phyloP scores from a whole-genome alignment of 2,888 invertebrate species.

The Diarsia rubi region DNA sequence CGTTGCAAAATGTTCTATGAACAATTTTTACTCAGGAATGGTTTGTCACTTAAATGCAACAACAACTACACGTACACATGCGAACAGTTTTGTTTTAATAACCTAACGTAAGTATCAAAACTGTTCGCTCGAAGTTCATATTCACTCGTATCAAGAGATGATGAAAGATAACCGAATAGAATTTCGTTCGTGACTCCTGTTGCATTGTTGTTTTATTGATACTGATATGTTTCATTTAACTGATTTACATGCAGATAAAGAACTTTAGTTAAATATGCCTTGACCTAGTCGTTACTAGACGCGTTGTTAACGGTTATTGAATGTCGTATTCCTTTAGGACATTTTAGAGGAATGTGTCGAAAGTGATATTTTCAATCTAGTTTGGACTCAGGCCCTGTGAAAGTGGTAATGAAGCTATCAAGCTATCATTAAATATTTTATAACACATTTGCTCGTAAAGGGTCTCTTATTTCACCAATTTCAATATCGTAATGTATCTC shows the following conservation, averaged over 20 bases:
- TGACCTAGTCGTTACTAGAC: conserved; percentile 36
- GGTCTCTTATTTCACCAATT: no score
- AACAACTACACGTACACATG: no score
- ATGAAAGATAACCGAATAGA: conserved; percentile 56
- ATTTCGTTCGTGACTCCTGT: conserved; percentile 58
- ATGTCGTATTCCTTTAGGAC: neutral
- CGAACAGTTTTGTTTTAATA: no score
- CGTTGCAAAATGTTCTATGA: neutral
- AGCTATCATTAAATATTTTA: neutral
- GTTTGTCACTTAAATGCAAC: neutral
- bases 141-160: conserved; percentile 47
- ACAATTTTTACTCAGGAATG: neutral
- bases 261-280: conserved; percentile 16
- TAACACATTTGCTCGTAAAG: no score
- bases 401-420: neutral
- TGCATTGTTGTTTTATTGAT: conserved; percentile 58
- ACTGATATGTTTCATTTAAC: conserved; percentile 46
- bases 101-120: conserved; percentile 54
- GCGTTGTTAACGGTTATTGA: neutral
- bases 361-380: neutral
- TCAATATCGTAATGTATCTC: no score
- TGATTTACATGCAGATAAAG: conserved; percentile 46
- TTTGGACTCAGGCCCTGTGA: neutral
- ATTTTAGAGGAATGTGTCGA: neutral
- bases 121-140: conserved; percentile 15